Base-by-base conservation (phyloP, 2,888 invertebrate genomes). In the Nomada fucata region DNA sequence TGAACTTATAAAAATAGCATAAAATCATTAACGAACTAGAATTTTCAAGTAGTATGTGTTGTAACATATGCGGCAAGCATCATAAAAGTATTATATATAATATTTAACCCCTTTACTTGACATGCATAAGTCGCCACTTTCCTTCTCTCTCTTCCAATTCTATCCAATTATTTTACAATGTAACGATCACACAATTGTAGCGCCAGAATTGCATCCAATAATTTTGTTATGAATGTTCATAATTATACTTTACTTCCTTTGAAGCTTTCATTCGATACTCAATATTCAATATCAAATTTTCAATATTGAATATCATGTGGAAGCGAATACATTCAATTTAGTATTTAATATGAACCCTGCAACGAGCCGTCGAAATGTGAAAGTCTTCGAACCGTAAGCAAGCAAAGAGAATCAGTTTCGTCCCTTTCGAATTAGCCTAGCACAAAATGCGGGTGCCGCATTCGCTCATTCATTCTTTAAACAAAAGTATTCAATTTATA, bases 1-100 rank as follows among this genome's bases (percentile, higher is more conserved):
- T n/a, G 13, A 61, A 59, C 26, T 55, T 79, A 61, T 52, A 79
- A 79, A 79, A 79, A 79, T 79, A 81, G 78, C 69, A 68, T 55
- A 52, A 73, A 57, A 63, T 59, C 80, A 80, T 80, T 80, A 73
- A 57, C 67, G 55, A 55, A 44, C 26, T 11, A 53, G 52, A 78
- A 64, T 78, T 59, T 69, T 63, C n/a, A 72, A 44, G 52, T 29
- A 29, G 36, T 44, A 13, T 57, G 7, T 15, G 29, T 26, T 7
- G 18, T 29, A 10, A 50, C 29, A 50, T 3, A 18, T 63, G 10
- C 3, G 26, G 44, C 15, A 29, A 65, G 7, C n/a, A 36, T 26
- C n/a, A 23, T 57, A 42, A 63, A 59, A 69, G n/a, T 9, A 13
- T 15, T 47, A 47, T 47, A 47, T 47, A 15, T 47, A 47, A 47